Evolutionary conservation across 2,888 invertebrate genomes (phyloP).

Genomic region (Hydraecia micacea): DNA sequence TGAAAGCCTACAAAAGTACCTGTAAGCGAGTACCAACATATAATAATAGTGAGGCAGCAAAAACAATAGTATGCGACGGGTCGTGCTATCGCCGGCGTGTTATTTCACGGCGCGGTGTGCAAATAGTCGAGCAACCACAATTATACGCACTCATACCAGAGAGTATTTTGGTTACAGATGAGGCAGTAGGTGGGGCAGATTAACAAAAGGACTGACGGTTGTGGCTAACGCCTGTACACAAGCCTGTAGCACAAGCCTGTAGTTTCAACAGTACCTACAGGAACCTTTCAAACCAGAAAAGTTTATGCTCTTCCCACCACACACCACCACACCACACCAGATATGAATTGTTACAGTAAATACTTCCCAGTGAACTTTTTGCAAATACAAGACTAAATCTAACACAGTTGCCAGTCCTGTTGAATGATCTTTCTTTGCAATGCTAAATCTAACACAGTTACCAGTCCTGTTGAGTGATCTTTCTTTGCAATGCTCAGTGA

Average conservation of each 20-base stretch:
- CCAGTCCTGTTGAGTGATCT: not conserved
- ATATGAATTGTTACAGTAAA: not conserved
- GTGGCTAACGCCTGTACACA: not conserved
- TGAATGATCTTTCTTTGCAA: no score
- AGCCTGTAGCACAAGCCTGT: not conserved
- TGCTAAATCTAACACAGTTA: no score
- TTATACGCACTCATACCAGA: conserved; percentile 71
- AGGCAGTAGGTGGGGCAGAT: not conserved
- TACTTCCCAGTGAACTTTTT: not conserved
- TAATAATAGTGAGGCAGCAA: conserved; percentile 62
- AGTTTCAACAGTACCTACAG: not conserved
- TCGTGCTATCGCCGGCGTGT: conserved; percentile 82
- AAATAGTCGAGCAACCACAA: conserved; percentile 79
- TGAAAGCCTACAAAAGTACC: conserved; percentile 17
- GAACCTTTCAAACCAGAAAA: not conserved
- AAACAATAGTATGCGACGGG: conserved; percentile 72
- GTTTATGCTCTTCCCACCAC: not conserved
- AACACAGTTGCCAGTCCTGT: not conserved
- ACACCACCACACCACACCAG: not conserved
- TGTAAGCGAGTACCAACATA: conserved; percentile 29
- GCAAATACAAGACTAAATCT: no score
- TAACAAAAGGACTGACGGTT: not conserved
- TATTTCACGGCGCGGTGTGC: conserved; percentile 85
- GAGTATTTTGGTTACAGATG: conserved; percentile 56
- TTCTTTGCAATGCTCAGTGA: not conserved